These are phyloP conservation scores for Entomyzon cyanotis DNA, from an alignment of 2,113 vertebrate genomes.

Conservation along the genomic window DNA sequence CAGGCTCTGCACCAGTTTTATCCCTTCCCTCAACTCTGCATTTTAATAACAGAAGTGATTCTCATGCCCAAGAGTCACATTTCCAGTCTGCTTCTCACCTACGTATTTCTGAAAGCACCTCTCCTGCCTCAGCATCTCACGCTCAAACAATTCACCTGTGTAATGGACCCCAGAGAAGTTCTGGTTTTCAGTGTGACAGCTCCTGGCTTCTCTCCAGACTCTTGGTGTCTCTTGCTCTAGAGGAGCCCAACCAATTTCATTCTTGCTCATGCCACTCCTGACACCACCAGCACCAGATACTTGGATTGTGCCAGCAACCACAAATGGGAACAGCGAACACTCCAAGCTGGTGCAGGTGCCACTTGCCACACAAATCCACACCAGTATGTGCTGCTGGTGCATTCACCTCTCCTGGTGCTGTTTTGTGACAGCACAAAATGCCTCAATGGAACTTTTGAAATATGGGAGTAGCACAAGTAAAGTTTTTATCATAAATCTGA, in stretches of 20 bases:
- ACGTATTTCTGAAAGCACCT: not conserved
- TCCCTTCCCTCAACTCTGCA: not conserved
- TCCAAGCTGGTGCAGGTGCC: not conserved
- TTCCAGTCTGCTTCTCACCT: not conserved
- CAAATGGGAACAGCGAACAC: not conserved
- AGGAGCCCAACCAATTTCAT: not conserved
- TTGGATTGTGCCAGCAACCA: not conserved
- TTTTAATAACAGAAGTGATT: not conserved
- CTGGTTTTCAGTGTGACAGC: not conserved
- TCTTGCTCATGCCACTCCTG: not conserved
- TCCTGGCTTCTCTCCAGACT: not conserved
- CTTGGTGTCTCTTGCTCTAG: not conserved
- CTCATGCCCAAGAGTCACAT: not conserved
- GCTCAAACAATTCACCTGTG: not conserved
- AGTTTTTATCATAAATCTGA: constrained; percentile 51
- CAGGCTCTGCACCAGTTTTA: not conserved
- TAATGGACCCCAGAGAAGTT: not conserved
- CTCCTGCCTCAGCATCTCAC: not conserved
- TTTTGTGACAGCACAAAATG: not conserved
- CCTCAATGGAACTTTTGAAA: constrained; percentile 8
- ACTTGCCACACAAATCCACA: not conserved
- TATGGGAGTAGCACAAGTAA: not conserved
- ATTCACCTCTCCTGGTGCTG: not conserved
- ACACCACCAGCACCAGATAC: not conserved
- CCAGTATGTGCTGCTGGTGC: fast-evolving